Evolutionary conservation across 2,888 invertebrate species (phyloP).

Genomic region (Cryptus viduatorius): DNA sequence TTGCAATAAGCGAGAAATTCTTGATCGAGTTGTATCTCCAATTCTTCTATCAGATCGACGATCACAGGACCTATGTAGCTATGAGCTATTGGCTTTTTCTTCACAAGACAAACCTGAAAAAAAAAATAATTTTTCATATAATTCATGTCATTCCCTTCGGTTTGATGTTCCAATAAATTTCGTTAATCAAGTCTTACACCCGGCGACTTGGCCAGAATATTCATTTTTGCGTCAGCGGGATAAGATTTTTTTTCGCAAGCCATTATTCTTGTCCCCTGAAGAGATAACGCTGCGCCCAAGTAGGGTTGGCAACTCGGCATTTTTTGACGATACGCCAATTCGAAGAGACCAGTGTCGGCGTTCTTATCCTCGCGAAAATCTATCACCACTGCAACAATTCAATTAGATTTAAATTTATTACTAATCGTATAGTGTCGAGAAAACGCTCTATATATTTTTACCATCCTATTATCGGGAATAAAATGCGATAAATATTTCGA

Average conservation of each 20-base stretch:
- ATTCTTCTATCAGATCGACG: slow-evolving; percentile 89
- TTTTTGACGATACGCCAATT: slow-evolving; percentile 91
- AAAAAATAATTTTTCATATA: slow-evolving; percentile 57
- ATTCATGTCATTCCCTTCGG: background rate
- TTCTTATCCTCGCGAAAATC: slow-evolving; percentile 90
- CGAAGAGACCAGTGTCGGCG: slow-evolving; percentile 93
- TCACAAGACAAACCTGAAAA: slow-evolving; percentile 76
- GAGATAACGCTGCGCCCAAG: slow-evolving; percentile 90
- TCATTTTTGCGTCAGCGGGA: slow-evolving; percentile 84
- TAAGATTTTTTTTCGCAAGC: slow-evolving; percentile 82
- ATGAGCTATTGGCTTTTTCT: slow-evolving; percentile 76
- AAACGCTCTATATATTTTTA: no score
- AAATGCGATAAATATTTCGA: background rate
- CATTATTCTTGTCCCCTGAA: slow-evolving; percentile 89
- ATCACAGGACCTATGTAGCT: slow-evolving; percentile 89
- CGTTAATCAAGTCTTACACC: slow-evolving; percentile 68
- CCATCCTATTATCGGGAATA: no score
- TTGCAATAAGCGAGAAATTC: slow-evolving; percentile 80
- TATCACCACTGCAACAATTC: slow-evolving; percentile 88
- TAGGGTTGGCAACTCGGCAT: slow-evolving; percentile 93
- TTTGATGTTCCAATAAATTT: background rate
- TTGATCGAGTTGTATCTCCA: slow-evolving; percentile 86
- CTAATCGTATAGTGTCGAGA: background rate
- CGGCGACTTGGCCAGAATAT: slow-evolving; percentile 76
- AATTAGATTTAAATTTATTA: slow-evolving; percentile 9